A percentile compares a stretch with the other conserved stretches of the same genome.
Conservation (phyloP, 2,113 vertebrate genomes). For the Carassius gibelio region DNA sequence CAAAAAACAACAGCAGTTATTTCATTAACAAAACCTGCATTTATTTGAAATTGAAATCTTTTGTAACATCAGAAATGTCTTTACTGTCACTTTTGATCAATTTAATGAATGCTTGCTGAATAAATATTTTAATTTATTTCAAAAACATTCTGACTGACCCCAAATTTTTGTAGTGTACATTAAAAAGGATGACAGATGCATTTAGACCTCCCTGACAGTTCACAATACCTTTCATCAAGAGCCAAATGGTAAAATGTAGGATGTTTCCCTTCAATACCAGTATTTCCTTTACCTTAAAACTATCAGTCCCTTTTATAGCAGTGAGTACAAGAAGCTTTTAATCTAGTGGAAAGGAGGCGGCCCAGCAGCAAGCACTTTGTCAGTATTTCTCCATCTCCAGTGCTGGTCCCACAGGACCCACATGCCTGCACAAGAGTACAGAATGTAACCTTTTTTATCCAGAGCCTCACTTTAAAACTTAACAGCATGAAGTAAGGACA, state of each 20-base stretch:
- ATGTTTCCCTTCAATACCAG: constrained; percentile 17
- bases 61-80: too few species aligned
- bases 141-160: neutral
- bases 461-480: constrained; percentile 29
- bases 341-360: constrained; percentile 26
- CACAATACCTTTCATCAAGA: neutral
- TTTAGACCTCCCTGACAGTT: constrained; percentile 15
- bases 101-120: too few species aligned
- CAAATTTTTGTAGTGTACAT: neutral
- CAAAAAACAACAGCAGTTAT: too few species aligned
- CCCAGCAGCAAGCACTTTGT: constrained; percentile 18
- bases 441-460: constrained; percentile 11
- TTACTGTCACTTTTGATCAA: too few species aligned
- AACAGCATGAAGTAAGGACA: constrained; percentile 28
- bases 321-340: constrained; percentile 20
- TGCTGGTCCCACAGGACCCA: constrained; percentile 23
- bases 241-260: neutral
- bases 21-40: too few species aligned
- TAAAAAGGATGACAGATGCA: neutral
- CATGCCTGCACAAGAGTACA: constrained; percentile 20
- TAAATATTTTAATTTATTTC: too few species aligned
- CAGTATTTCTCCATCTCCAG: constrained; percentile 18
- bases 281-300: constrained; percentile 3
- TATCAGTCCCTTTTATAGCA: neutral
- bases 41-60: too few species aligned